A percentile compares a stretch with the other conserved stretches of the same genome.
Evolutionary conservation across 2,797 vertebrate species (phyloP).

Genomic region (Loriculus beryllinus): DNA sequence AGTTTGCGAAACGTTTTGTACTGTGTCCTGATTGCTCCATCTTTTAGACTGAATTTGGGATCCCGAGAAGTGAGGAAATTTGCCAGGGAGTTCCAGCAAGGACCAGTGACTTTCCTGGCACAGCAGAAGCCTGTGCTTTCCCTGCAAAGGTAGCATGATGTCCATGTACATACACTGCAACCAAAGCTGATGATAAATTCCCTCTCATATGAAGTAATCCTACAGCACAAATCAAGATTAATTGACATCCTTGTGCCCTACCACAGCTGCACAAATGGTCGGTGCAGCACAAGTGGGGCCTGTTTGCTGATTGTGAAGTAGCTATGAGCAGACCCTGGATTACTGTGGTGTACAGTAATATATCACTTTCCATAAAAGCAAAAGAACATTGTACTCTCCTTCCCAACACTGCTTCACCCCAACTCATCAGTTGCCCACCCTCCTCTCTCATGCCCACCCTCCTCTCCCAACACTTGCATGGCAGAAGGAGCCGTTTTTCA

Average conservation of each 20-base stretch:
- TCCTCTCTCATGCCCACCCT: too few relatives aligned
- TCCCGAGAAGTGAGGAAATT: background rate
- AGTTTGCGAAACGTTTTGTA: background rate
- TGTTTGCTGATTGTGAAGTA: slow-evolving; percentile 21
- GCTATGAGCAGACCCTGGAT: slow-evolving; percentile 53
- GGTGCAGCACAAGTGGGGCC: slow-evolving; percentile 42
- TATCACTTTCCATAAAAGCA: slow-evolving; percentile 67
- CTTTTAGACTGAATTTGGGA: background rate
- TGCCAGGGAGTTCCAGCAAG: background rate
- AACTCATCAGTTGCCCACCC: slow-evolving; percentile 58
- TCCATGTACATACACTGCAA: slow-evolving; percentile 9
- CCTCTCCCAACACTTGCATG: slow-evolving; percentile 20
- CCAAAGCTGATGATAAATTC: slow-evolving; percentile 24
- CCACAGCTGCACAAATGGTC: slow-evolving; percentile 58
- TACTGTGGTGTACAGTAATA: slow-evolving; percentile 51
- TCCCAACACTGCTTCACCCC: slow-evolving; percentile 48
- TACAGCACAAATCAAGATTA: slow-evolving; percentile 65
- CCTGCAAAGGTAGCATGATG: background rate
- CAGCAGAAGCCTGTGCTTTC: background rate
- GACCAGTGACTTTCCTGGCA: background rate
- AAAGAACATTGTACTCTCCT: slow-evolving; percentile 62
- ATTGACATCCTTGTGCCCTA: slow-evolving; percentile 24
- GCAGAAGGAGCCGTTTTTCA: background rate
- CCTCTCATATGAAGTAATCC: slow-evolving; percentile 29
- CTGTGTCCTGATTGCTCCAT: slow-evolving; percentile 35